Evolutionary conservation across 2,888 invertebrate genomes (phyloP), one percentile per base, ranked within the genome.

Genomic region (Abscondita cerata): DNA sequence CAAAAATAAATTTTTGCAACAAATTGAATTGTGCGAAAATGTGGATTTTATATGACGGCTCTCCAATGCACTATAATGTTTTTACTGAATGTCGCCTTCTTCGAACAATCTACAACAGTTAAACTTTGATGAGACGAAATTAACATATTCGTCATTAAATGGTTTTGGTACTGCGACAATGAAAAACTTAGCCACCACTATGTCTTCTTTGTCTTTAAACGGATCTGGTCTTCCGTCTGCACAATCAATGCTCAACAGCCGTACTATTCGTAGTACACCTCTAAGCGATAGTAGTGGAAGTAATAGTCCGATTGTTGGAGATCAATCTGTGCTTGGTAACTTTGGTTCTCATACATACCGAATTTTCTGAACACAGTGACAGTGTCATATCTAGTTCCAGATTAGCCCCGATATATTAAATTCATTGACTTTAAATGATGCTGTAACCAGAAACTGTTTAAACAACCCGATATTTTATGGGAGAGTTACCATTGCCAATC

Each of bases 361-460:
- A 83, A 71, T 84, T 85, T 6, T 84, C 86, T n/a, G 81, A 82
- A 8, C 85, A 84, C 72, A 84, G 85, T 0, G 87, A 87, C 68
- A 86, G 85, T 69, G 83, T 83, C 67, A 79, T 83, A 59, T 82
- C 82, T 59, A 82, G 81, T 69, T 82, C 83, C 41, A 84, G 25
- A 25, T 25, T 6, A 25, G 6, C 25, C 80, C 25, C 6, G 6
- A 2, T 25, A 25, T 4, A 4, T 25, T 25, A 25, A 25, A 25
- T 25, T 81, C 81, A 63, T 75, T 85, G 74, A 80, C 83, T 16
- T 67, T 84, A 62, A 82, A 80, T 68, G 80, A 82, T 59, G 77
- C 76, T 16, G 71, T 77, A 33, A 74, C 75, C 20, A 71, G 75
- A 52, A 75, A 73, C 59, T 67, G 69, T 54, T 65, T 75, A 33